Evolutionary conservation across 2,797 vertebrate genomes (phyloP), one percentile per base, ranked within the genome.

Genomic region (Amazonetta brasiliensis): DNA sequence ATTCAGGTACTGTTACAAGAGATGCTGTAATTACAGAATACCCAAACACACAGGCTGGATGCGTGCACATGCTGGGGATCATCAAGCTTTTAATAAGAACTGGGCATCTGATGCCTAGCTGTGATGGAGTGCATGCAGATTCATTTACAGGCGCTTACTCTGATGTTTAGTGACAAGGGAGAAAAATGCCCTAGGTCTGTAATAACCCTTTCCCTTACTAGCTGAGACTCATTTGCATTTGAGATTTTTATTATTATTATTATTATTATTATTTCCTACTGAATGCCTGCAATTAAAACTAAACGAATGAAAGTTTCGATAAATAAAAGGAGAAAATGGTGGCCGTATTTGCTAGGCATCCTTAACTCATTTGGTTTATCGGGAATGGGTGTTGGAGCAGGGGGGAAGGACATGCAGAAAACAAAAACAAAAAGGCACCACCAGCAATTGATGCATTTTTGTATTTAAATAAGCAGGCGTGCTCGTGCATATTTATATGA

Each of bases 401-500:
- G 84, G 81, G 77, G 90, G 35, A 81, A 95, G 87, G 92, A 94
- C 88, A 82, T 52, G 81, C 88, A 80, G 90, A 82, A 96, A 94
- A 82, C 88, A 95, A 94, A 96, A 92, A 5, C 86, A 90, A 59
- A 86, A 92, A 95, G 77, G 77, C 93, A 95, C 63, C 71, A 96
- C 88, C 88, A 93, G 94, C 97, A 97, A 95, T 84, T 93, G 94
- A 96, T 90, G 91, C 82, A 97, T 96, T 97, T 97, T 93, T 95
- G 95, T 98, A 97, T 97, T 97, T 97, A 98, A 98, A 97, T 97
- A 95, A 97, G 92, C 92, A 94, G 90, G 92, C 95, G 21, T 89
- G 95, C 96, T 97, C 94, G 85, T 97, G 97, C 96, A 98, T 97
- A 98, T 98, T 98, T 98, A 98, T 97, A 94, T 84, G 75, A 96